Base-by-base conservation (phyloP, 2,113 vertebrate genomes). In the Prionailurus bengalensis region DNA sequence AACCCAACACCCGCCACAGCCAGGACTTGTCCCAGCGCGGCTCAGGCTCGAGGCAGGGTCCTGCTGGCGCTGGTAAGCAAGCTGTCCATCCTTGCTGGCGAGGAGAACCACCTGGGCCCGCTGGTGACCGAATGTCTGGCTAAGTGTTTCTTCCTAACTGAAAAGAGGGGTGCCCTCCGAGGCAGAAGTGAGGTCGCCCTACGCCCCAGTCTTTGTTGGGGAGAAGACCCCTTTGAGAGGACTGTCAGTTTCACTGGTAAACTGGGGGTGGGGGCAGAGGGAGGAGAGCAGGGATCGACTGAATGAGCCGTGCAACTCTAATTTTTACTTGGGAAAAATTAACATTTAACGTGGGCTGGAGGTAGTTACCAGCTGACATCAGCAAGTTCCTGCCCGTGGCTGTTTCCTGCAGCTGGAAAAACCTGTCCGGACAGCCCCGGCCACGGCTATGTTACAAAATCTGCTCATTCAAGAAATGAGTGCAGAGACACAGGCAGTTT, bases 391-490 rank as follows among this genome's bases (percentile, higher is more conserved):
- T 91, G 85, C 97, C 98, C 98, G 97, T 91, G 98, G 98, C 97
- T 98, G 98, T 97, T 98, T 97, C 31, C 92, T 94, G 90, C 97
- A 98, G 99, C 99, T 98, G 66, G 99, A 99, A 99, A 99, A 99
- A 99, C 99, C 99, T 99, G 99, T 99, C 98, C 97, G 96, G 83
- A 98, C 99, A 97, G 97, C 98, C 98, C 98, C 98, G 98, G 99
- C 98, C 98, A 97, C 98, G 98, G 99, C 98, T 98, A 98, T 98
- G 93, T 95, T 97, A 98, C 98, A 98, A 97, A 97, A 98, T 89
- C 74, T 91, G 89, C 98, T 97, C 97, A 93, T 98, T 98, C 98
- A 98, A 97, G 98, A 98, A 97, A 89, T 13, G 23, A 92, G 63
- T 36, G 92, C 89, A 86, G 89, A 96, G 93, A 80, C 84, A 53